Conservation (phyloP, 2,888 invertebrate genomes). For the Dioctria rufipes region DNA sequence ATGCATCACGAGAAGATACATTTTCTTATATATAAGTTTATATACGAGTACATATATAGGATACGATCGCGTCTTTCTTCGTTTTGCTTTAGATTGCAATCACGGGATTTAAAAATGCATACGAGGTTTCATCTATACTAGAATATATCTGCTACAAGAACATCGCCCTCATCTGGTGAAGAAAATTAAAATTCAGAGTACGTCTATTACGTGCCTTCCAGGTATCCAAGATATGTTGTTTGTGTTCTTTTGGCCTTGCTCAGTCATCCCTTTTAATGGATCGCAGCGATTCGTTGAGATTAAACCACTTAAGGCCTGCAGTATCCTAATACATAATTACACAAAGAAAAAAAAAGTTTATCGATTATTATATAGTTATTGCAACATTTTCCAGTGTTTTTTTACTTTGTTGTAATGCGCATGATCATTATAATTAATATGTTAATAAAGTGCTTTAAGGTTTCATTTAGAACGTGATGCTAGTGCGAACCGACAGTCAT, state of each 20-base stretch:
- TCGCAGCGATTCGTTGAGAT: constrained; percentile 38
- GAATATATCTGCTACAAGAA: constrained; percentile 34
- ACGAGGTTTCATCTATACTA: constrained; percentile 28
- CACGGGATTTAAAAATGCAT: constrained; percentile 23
- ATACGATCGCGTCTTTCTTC: constrained; percentile 20
- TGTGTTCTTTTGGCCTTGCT: not conserved
- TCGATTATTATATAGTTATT: constrained; percentile 6
- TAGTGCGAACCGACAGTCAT: not conserved
- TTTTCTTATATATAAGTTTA: not conserved
- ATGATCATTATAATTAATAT: constrained; percentile 7
- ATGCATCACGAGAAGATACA: constrained; percentile 11
- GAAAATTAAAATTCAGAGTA: constrained; percentile 50
- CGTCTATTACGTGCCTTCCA: constrained; percentile 46
- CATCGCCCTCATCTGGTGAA: constrained; percentile 48
- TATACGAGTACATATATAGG: not conserved
- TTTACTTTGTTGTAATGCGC: not conserved
- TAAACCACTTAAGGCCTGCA: constrained; percentile 39
- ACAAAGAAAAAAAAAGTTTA: not conserved
- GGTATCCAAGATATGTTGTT: constrained; percentile 21
- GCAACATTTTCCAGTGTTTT: not conserved
- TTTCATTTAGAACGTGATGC: not conserved
- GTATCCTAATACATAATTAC: constrained; percentile 9
- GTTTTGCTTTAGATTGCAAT: constrained; percentile 33
- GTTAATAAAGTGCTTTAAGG: not conserved
- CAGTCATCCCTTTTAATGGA: constrained; percentile 52